These are phyloP conservation scores for Epinotia nisella DNA, from an alignment of 2,888 invertebrate species.

Conservation along the genomic window DNA sequence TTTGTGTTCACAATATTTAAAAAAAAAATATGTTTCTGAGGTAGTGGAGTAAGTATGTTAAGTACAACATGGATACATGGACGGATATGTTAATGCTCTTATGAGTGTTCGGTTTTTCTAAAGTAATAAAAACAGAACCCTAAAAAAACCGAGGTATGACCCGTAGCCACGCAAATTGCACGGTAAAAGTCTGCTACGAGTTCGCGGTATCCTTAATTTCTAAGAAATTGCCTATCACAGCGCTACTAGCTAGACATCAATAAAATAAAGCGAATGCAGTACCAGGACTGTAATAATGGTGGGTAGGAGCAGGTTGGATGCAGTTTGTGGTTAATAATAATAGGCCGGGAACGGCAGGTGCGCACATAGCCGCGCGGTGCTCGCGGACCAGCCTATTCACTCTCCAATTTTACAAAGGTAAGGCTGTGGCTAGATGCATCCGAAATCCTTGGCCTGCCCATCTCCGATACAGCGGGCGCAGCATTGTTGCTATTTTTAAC, in stretches of 20 bases:
- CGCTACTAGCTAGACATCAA: constrained; percentile 5
- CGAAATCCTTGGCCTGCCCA: not conserved
- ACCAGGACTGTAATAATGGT: constrained; percentile 50
- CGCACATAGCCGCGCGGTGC: constrained; percentile 24
- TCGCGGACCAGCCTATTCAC: constrained; percentile 20
- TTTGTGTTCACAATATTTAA: not conserved
- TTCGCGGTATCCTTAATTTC: constrained; percentile 18
- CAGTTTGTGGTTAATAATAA: constrained; percentile 55
- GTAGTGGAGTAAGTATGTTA: too few relatives aligned
- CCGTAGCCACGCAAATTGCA: not conserved
- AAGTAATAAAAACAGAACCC: not conserved
- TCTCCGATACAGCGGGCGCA: too few relatives aligned
- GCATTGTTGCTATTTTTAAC: too few relatives aligned
- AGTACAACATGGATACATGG: too few relatives aligned
- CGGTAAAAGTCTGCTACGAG: not conserved
- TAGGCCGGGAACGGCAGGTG: constrained; percentile 52
- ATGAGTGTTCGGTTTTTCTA: not conserved
- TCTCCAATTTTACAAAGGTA: not conserved
- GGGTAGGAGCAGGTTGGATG: constrained; percentile 50
- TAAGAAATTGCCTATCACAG: constrained; percentile 14
- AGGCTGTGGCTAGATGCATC: not conserved
- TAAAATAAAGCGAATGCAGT: constrained; percentile 43
- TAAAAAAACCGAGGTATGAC: not conserved
- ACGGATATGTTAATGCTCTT: not conserved
- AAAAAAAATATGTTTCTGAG: too few relatives aligned